Conservation (phyloP, 2,113 vertebrate genomes). For the Peromyscus californicus region DNA sequence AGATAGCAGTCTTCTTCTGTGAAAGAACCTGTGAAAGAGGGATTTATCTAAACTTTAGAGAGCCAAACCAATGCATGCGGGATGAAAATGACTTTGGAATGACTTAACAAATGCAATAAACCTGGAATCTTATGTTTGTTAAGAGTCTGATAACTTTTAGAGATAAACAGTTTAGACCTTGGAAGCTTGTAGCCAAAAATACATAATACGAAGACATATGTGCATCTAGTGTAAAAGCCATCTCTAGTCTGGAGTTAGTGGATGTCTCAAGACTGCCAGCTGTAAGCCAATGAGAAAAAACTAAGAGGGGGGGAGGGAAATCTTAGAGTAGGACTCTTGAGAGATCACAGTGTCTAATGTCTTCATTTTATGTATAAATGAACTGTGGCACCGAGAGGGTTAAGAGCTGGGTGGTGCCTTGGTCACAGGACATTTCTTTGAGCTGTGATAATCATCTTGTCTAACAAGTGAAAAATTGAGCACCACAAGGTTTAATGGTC, state of each 20-base stretch:
- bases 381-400: not conserved
- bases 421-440: not conserved
- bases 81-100: not conserved
- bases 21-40: not conserved
- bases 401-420: not conserved
- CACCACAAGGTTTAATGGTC: not conserved
- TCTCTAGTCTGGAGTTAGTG: constrained; percentile 17
- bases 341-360: not conserved
- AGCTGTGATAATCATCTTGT: not conserved
- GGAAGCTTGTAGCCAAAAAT: not conserved
- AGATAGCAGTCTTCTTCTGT: not conserved
- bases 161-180: constrained; percentile 30
- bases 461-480: constrained; percentile 46
- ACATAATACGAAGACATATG: not conserved
- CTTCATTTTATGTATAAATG: not conserved
- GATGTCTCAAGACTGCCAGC: not conserved
- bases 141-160: not conserved
- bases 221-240: not conserved
- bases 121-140: not conserved
- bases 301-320: not conserved
- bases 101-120: not conserved
- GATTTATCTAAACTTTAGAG: not conserved
- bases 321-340: not conserved
- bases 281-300: not conserved
- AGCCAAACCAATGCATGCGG: not conserved